These are phyloP conservation scores for Henricia sp. DNA, from an alignment of 53 echinoderm and acorn worm species.

Conservation along the genomic window DNA sequence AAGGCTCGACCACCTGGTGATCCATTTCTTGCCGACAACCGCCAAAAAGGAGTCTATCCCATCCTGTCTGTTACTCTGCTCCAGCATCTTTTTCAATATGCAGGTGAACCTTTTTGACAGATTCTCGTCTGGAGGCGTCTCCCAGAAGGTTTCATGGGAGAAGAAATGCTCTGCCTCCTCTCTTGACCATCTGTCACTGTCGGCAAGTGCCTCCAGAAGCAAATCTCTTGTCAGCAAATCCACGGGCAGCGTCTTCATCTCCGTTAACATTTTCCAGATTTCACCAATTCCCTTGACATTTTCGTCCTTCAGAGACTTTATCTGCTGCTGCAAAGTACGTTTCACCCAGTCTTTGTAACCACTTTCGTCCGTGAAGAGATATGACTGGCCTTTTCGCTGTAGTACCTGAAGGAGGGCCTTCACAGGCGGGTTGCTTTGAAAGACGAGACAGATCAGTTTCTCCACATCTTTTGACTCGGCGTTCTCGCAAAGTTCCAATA, in stretches of 20 bases:
- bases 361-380: conserved; percentile 1
- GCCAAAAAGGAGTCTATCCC: conserved; percentile 6
- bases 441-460: conserved; percentile 15
- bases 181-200: conserved; percentile 3
- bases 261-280: conserved; percentile 30
- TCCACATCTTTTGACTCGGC: not conserved
- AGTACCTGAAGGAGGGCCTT: conserved; percentile 8
- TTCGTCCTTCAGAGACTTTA: conserved; percentile 6
- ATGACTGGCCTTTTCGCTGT: not conserved
- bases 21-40: conserved; percentile 1
- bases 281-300: not conserved
- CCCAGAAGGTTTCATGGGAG: conserved; percentile 3
- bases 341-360: conserved; percentile 49
- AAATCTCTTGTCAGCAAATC: conserved; percentile 28
- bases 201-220: conserved; percentile 7
- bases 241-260: not conserved
- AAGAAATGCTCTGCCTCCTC: conserved; percentile 2
- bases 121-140: not conserved
- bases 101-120: not conserved
- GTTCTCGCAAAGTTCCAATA: not conserved
- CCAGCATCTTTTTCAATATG: conserved; percentile 26
- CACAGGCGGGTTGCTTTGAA: conserved; percentile 21
- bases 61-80: not conserved
- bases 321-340: conserved; percentile 2
- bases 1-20: conserved; percentile 30